Conservation (phyloP, 2,797 vertebrate species). For the Naso thynnoides region DNA sequence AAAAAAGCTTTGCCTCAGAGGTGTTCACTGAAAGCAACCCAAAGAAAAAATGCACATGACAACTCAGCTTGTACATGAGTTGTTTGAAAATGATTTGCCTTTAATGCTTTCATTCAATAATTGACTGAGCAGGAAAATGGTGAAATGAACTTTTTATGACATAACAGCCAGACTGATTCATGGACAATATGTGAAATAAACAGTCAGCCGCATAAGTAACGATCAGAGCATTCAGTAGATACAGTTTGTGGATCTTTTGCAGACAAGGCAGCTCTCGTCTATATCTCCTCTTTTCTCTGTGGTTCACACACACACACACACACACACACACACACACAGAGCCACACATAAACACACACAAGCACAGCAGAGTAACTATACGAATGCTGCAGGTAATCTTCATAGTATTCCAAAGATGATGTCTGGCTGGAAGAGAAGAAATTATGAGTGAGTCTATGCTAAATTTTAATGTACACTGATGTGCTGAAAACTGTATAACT, state of each 20-base stretch:
- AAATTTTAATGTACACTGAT: slow-evolving; percentile 10
- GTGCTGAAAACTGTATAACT: slow-evolving; percentile 42
- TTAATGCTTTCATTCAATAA: slow-evolving; percentile 2
- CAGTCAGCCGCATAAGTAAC: slow-evolving; percentile 40
- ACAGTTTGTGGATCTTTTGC: slow-evolving; percentile 31
- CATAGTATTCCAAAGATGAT: slow-evolving; percentile 74
- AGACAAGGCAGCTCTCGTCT: slow-evolving; percentile 23
- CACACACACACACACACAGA: neutral
- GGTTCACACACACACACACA: neutral
- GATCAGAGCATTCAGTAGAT: slow-evolving; percentile 37
- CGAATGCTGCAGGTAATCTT: slow-evolving; percentile 34
- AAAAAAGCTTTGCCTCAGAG: neutral
- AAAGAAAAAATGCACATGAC: neutral
- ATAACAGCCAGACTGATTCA: slow-evolving; percentile 14
- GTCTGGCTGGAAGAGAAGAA: slow-evolving; percentile 66
- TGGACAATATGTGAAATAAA: slow-evolving; percentile 28
- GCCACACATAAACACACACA: neutral
- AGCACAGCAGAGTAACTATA: slow-evolving; percentile 18
- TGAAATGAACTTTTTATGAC: slow-evolving; percentile 50
- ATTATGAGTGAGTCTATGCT: slow-evolving; percentile 6
- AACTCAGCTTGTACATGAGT: neutral
- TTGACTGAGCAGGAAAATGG: neutral
- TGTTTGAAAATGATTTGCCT: neutral
- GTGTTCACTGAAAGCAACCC: neutral
- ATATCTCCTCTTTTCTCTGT: neutral